These are phyloP conservation scores for Turnix velox DNA, from an alignment of 2,113 vertebrate genomes.

Conservation along the genomic window DNA sequence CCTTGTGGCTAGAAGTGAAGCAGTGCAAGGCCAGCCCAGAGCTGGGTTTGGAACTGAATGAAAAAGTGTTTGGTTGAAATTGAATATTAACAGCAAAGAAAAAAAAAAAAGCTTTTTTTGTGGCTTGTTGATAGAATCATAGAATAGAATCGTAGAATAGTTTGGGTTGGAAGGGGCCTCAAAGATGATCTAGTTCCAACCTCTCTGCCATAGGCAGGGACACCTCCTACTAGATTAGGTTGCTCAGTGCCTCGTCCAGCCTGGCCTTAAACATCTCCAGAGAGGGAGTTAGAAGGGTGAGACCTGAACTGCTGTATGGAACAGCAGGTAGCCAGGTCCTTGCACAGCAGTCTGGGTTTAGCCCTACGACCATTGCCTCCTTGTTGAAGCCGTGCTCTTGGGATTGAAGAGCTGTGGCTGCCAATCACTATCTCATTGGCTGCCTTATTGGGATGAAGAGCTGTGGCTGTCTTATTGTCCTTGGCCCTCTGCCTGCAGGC, in stretches of 20 bases:
- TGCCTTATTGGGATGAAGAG: neutral
- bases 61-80: neutral
- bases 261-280: no score
- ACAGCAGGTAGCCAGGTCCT: neutral
- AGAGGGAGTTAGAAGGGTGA: no score
- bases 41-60: neutral
- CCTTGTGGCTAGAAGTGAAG: no score
- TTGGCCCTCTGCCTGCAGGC: no score
- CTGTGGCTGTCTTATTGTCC: neutral
- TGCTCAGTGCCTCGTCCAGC: no score
- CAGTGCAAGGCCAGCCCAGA: neutral
- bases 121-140: neutral
- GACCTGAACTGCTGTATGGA: neutral
- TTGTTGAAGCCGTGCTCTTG: neutral
- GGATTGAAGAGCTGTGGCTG: neutral
- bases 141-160: no score
- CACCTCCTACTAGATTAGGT: no score
- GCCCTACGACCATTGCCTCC: neutral
- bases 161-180: no score
- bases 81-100: accelerated
- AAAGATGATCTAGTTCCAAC: no score
- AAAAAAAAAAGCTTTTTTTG: neutral
- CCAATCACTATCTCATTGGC: neutral
- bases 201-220: no score
- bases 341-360: neutral